These are phyloP conservation scores for Thymallus thymallus DNA, from an alignment of 2,113 vertebrate genomes.

Conservation along the genomic window DNA sequence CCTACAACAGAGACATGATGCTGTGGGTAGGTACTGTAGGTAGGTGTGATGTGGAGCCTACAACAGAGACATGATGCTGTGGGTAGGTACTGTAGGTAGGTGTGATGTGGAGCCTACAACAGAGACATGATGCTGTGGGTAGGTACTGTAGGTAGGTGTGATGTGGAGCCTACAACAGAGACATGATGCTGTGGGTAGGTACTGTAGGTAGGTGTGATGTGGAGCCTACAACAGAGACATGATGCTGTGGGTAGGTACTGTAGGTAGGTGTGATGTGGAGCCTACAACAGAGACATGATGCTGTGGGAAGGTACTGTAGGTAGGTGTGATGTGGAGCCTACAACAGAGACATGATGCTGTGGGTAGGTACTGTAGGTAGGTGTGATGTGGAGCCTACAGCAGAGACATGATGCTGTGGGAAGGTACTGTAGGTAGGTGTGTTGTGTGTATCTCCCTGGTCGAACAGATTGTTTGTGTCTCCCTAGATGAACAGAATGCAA, in stretches of 20 bases:
- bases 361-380: slow-evolving; percentile 12
- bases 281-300: slow-evolving; percentile 22
- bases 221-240: slow-evolving; percentile 7
- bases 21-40: slow-evolving; percentile 15
- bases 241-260: slow-evolving; percentile 30
- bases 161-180: slow-evolving; percentile 13
- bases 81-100: slow-evolving; percentile 12
- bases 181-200: slow-evolving; percentile 26
- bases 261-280: neutral
- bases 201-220: slow-evolving; percentile 2
- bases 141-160: neutral
- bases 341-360: slow-evolving; percentile 20
- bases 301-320: slow-evolving; percentile 14
- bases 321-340: slow-evolving; percentile 9
- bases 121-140: slow-evolving; percentile 26
- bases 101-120: slow-evolving; percentile 13
- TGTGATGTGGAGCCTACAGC: slow-evolving; percentile 13
- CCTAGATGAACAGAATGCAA: slow-evolving; percentile 50
- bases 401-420: slow-evolving; percentile 25
- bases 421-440: slow-evolving; percentile 12
- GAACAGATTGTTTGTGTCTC: slow-evolving; percentile 14
- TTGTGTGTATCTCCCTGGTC: slow-evolving; percentile 8
- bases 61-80: slow-evolving; percentile 20
- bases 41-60: slow-evolving; percentile 9
- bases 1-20: slow-evolving; percentile 22